Base-by-base conservation (phyloP, 2,888 invertebrate genomes). In the Seira ritae region DNA sequence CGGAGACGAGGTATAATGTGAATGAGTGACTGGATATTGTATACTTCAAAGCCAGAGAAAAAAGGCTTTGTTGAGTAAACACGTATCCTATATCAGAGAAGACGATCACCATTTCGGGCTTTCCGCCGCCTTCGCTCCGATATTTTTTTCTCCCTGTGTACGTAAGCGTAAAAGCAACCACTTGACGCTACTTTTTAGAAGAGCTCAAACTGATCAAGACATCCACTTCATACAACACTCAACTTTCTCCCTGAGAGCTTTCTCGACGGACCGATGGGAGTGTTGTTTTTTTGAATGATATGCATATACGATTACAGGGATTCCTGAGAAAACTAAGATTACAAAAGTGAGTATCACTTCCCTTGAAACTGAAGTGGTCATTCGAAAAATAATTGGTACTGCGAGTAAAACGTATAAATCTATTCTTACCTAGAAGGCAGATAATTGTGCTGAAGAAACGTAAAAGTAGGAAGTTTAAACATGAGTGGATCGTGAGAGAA, bases 181-280 rank as follows among this genome's bases (percentile, higher is more conserved):
- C 50, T 50, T 50, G 50, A 50, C 31, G 31, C 31, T 31, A 31
- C 50, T 50, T 50, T 12, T 3, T 12, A 50, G 50, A 50, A 50
- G 50, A 50, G 50, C 50, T 50, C 6, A 50, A 50, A 50, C 50
- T 50, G 50, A 50, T 50, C 50, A 50, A 50, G 50, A 50, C 67
- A 73, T 55, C 68, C 73, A 69, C 67, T 70, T 79, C 71, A 50
- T 50, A 72, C 72, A 72, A 46, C 79, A 79, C 79, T 79, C 37
- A 65, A 78, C 78, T 78, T 71, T 71, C 72, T 67, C 79, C 79
- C 67, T 79, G 60, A 60, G 42, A 80, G 69, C 80, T 73, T 73
- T 80, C 62, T 55, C 66, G 67, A 67, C 17, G 24, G 65, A 50
- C 50, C 50, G 50, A 50, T n/a, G 50, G 12, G 50, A 50, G 15